A percentile compares a stretch with the other conserved stretches of the same genome.
Conservation (phyloP, 2,797 vertebrate genomes). For the Enteromius mattozi region DNA sequence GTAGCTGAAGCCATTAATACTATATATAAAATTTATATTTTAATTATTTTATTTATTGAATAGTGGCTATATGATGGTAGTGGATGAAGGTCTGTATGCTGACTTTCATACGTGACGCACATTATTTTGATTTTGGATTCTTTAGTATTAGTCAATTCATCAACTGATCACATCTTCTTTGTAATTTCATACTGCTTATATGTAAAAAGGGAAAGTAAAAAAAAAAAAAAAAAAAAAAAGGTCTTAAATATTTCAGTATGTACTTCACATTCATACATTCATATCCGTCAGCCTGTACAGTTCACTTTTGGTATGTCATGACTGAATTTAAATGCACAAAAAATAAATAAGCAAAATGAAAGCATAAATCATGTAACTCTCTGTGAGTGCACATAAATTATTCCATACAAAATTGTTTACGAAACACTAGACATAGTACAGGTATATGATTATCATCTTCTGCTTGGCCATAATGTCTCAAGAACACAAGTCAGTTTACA, state of each 20-base stretch:
- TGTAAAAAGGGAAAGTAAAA: slow-evolving; percentile 3
- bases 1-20: neutral
- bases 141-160: neutral
- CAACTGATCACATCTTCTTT: neutral
- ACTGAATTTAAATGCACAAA: slow-evolving; percentile 15
- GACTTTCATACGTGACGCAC: neutral
- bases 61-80: neutral
- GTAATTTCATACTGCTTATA: slow-evolving; percentile 10
- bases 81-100: neutral
- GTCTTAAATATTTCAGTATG: slow-evolving; percentile 44
- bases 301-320: slow-evolving; percentile 48
- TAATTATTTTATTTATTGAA: neutral
- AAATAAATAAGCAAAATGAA: neutral
- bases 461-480: neutral
- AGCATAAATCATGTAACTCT: neutral
- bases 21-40: neutral
- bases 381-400: slow-evolving; percentile 2
- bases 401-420: neutral
- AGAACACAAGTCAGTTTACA: slow-evolving; percentile 8
- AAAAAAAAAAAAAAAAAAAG: neutral
- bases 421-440: neutral
- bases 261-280: slow-evolving; percentile 68
- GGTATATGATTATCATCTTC: neutral
- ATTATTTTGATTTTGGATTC: neutral
- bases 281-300: slow-evolving; percentile 53